Evolutionary conservation across 2,888 invertebrate species (phyloP), one percentile per base, ranked within the genome.

Genomic region (Desoria tigrina): DNA sequence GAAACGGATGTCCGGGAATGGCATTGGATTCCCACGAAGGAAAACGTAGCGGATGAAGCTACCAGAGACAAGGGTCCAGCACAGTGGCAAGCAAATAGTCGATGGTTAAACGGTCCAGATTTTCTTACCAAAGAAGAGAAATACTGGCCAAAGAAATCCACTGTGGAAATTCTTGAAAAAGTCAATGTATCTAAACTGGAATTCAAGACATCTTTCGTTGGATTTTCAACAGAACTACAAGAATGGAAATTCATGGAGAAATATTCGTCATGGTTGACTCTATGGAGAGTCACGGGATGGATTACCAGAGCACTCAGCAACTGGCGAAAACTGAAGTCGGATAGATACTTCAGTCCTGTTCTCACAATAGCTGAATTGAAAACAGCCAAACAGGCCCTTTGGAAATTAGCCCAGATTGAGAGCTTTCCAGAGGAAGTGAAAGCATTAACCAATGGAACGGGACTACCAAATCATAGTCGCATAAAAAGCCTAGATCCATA

Each of bases 21-120:
- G 74, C 55, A 61, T 11, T 72, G 72, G 65, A 49, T 74, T 2
- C 69, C 73, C 0, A 66, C 72, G 0, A 49, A 63, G 21, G 18
- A 58, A 2, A 76, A 76, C 32, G 69, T 72, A 3, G 72, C 74
- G 0, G 74, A 76, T 59, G 66, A 69, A 14, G 72, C 68, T 1
- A 74, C 73, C 0, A 37, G 68, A 1, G 57, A 64, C 39, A 28
- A 23, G 1, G 42, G 14, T 2, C 26, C 39, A 2, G 11, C 32
- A 1, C 55, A 63, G 2, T 45, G 70, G 1, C 18, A 16, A 2
- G 0, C 39, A 1, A 2, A 42, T 14, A 42, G 60, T 9, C 56
- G 66, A 9, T 74, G 73, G 74, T 50, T 71, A 7, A 14, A 0
- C 16, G 74, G 74, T 1, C 73, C 73, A 1, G 56, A 27, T 0